Evolutionary conservation across 2,888 invertebrate genomes (phyloP).

Genomic region (Tetrapedia diversipes): DNA sequence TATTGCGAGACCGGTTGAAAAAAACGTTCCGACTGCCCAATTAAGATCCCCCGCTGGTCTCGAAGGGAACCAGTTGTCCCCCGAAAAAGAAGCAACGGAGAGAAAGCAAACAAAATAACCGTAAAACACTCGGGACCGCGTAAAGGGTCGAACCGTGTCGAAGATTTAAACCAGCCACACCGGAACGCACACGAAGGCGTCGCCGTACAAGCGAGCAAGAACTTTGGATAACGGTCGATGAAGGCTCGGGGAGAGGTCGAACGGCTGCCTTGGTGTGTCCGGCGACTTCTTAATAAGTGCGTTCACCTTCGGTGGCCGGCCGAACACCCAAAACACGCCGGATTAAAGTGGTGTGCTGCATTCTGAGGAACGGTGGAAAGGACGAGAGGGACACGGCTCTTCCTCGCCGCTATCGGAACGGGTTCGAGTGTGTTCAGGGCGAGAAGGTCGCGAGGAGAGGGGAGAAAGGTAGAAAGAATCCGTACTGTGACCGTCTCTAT

Average conservation of each 20-base stretch:
- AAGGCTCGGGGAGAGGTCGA: conserved; percentile 11
- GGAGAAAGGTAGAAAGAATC: conserved; percentile 21
- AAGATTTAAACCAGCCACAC: conserved; percentile 1
- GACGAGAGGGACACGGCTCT: background rate
- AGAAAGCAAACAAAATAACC: conserved; percentile 8
- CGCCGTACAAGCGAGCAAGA: background rate
- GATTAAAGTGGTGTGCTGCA: conserved; percentile 34
- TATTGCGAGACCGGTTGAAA: too few species aligned
- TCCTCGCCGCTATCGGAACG: conserved; percentile 43
- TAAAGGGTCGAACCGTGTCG: conserved; percentile 8
- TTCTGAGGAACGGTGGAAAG: conserved; percentile 2
- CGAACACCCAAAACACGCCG: conserved; percentile 15
- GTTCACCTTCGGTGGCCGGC: conserved; percentile 54
- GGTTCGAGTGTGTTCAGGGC: conserved; percentile 23
- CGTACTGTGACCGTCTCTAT: conserved; percentile 28
- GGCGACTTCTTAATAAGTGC: conserved; percentile 53
- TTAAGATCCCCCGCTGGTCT: background rate
- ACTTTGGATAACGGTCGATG: conserved; percentile 50
- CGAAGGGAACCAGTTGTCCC: background rate
- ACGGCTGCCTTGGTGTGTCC: conserved; percentile 14
- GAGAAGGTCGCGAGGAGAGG: conserved; percentile 21
- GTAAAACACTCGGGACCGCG: background rate
- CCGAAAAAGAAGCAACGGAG: too few species aligned
- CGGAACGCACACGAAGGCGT: conserved; percentile 15
- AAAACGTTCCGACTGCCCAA: background rate